Conservation (phyloP, 53 echinoderm and acorn worm genomes). For the Mesocentrotus franciscanus region DNA sequence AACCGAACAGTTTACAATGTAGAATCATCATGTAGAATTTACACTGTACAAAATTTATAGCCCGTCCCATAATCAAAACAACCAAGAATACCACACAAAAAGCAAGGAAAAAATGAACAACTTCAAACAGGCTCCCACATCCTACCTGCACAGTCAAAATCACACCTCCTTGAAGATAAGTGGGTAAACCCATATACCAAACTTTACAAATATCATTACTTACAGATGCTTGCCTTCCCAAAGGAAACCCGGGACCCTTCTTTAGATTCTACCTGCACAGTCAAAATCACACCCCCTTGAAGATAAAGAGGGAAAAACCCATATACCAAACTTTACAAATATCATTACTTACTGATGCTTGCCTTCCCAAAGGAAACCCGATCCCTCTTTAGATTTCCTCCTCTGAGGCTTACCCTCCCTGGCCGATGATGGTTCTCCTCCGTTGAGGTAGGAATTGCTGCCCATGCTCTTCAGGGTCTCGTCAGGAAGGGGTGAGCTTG, state of each 20-base stretch:
- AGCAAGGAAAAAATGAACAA: neutral
- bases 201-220: neutral
- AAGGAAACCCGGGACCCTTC: slow-evolving; percentile 50
- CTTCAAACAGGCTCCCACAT: neutral
- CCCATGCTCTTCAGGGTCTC: slow-evolving; percentile 72
- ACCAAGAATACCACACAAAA: neutral
- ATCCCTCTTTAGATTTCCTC: slow-evolving; percentile 56
- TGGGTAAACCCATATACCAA: neutral
- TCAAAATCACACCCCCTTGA: too few relatives aligned
- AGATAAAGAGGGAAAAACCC: neutral
- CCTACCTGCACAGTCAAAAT: neutral
- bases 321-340: neutral
- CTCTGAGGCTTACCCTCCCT: slow-evolving; percentile 25
- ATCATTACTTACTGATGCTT: neutral
- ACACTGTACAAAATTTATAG: neutral
- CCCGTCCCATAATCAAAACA: neutral
- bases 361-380: slow-evolving; percentile 39
- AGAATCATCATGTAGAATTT: neutral
- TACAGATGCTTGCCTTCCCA: neutral
- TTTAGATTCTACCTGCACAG: neutral
- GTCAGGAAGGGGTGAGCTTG: slow-evolving; percentile 84
- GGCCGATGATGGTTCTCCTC: neutral
- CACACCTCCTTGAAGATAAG: neutral
- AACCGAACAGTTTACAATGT: neutral
- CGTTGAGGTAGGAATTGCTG: slow-evolving; percentile 14